phyloP scores from a whole-genome alignment of 2,888 invertebrate species.

The Agrochola litura region DNA sequence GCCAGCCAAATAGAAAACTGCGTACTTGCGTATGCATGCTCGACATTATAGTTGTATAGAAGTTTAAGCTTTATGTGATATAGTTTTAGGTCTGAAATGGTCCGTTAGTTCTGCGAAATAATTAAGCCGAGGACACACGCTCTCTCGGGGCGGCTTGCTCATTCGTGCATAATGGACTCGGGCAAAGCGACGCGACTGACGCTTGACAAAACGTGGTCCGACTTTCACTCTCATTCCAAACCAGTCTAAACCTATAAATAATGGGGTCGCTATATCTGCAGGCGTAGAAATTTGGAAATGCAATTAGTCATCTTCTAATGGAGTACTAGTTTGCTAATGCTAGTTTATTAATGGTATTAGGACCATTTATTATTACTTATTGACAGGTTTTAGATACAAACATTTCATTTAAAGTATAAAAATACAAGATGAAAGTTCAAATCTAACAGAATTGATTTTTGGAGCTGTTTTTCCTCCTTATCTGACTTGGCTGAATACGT shows the following conservation, averaged over 20 bases:
- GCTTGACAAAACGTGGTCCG: constrained; percentile 88
- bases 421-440: constrained; percentile 6
- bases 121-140: constrained; percentile 86
- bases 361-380: neutral
- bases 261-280: constrained; percentile 67
- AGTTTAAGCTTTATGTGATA: constrained; percentile 73
- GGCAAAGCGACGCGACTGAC: constrained; percentile 83
- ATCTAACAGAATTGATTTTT: neutral
- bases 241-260: constrained; percentile 80
- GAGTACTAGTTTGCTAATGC: constrained; percentile 32
- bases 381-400: neutral
- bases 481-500: neutral
- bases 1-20: constrained; percentile 62
- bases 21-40: constrained; percentile 75
- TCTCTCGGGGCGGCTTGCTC: constrained; percentile 89
- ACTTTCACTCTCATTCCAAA: constrained; percentile 88
- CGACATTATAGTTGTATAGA: constrained; percentile 58
- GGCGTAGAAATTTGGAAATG: constrained; percentile 54
- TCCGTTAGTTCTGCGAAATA: constrained; percentile 71
- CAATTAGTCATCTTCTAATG: constrained; percentile 44
- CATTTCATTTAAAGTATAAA: neutral
- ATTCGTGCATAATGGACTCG: constrained; percentile 90
- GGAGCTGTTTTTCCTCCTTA: neutral
- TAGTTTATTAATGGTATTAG: constrained; percentile 6
- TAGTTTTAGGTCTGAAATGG: constrained; percentile 66